A percentile compares a stretch with the other conserved stretches of the same genome.
phyloP scores from a whole-genome alignment of 2,113 vertebrate genomes.

The Origma solitaria region DNA sequence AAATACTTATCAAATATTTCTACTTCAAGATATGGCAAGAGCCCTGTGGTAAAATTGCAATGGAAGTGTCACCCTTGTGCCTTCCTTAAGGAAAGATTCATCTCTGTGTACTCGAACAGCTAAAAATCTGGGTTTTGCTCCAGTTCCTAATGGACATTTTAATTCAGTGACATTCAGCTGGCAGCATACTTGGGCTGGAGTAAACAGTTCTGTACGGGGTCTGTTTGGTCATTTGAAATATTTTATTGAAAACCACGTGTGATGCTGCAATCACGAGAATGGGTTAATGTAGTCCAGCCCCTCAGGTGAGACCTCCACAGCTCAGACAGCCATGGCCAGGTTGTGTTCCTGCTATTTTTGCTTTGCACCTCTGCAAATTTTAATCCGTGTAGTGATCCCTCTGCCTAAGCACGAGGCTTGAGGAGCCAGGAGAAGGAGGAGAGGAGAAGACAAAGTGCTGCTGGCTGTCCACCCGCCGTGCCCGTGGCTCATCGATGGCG shows the following conservation, averaged over 20 bases:
- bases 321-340: not conserved
- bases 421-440: not conserved
- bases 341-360: not conserved
- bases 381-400: not conserved
- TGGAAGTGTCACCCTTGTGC: not conserved
- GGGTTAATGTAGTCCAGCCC: not conserved
- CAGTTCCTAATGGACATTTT: not conserved
- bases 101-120: not conserved
- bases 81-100: not conserved
- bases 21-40: not conserved
- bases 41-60: not conserved
- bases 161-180: not conserved
- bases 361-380: conserved; percentile 10
- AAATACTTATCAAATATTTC: not conserved
- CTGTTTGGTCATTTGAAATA: not conserved
- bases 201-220: fast-evolving
- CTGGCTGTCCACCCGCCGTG: not conserved
- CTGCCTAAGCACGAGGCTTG: not conserved
- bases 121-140: not conserved
- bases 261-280: not conserved
- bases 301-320: not conserved
- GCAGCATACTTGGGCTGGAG: not conserved
- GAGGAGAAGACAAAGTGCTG: not conserved
- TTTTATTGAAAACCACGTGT: not conserved
- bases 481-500: conserved; percentile 5